Evolutionary conservation across 64 coral and sea anemone species (phyloP), one percentile per base, ranked within the genome.

Genomic region (Montipora capricornis): DNA sequence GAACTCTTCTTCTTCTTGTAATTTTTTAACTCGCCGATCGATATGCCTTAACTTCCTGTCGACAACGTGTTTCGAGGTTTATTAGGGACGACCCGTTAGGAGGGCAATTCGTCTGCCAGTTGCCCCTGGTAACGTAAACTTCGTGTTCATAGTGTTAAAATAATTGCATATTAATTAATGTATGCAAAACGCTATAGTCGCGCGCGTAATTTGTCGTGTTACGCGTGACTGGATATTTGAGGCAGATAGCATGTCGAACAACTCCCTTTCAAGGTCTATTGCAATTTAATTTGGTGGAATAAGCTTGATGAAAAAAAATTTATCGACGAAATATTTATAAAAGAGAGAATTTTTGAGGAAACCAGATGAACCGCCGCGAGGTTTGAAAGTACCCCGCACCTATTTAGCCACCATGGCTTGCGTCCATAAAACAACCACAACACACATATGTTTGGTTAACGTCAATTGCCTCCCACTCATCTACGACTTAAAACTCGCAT

Each of bases 391-490:
- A 69, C 16, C 45, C 68, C 6, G 76, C 46, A 46, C 64, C 62
- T 10, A 71, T 19, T 57, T 86, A 15, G 46, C 20, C 66, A 19
- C 13, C 61, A 16, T 4, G 11, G 45, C 44, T 44, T 52, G 66
- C 64, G 37, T 49, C 49, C 16, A 70, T 62, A 11, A 37, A 83
- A 83, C 80, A 67, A 67, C 62, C 62, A 67, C 62, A 67, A 37
- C 58, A 68, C 11, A 8, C 64, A 85, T 20, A 86, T 86, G 82
- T 86, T 73, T 73, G 20, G 22, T 14, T 49, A 86, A 84, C 60
- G 81, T 67, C 60, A 69, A 5, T 47, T 7, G 16, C 44, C 5
- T 44, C 82, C 62, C 82, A 86, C 82, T 71, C 66, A 52, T 86
- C 51, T 22, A 6, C 66, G 82, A 47, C 22, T 20, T 0, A 16